Evolutionary conservation across 2,113 vertebrate species (phyloP), one percentile per base, ranked within the genome.

Genomic region (Cephalopholis sonnerati): DNA sequence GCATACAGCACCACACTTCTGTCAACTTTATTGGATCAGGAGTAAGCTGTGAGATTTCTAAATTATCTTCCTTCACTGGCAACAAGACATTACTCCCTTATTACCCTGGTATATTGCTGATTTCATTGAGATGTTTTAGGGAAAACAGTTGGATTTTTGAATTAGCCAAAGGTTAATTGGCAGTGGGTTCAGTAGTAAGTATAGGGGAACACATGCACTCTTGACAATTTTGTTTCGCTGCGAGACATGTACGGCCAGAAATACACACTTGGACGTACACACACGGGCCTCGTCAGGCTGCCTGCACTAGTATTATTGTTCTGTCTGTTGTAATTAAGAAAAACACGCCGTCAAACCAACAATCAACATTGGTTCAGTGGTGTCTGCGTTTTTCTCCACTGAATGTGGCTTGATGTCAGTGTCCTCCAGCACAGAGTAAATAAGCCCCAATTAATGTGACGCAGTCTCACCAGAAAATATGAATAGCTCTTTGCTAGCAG

Each of bases 281-380:
- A 84, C 48, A 29, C 16, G 51, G 69, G 59, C 79, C 80, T 70
- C 9, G 17, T 57, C 55, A 65, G 16, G 58, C 73, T 69, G 27
- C 57, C 58, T 84, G 59, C 76, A 66, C 73, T 22, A 17, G n/a
- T 61, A 74, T 85, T 89, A 91, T 92, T 87, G 77, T 87, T 86
- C 81, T 90, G 90, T 92, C 93, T 70, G 63, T 93, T 89, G 78
- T 82, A 92, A 94, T 95, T 92, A 93, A 87, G 83, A 77, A 90
- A 91, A 92, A 86, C 93, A 90, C 62, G 82, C 79, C 62, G 69
- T 87, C 77, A 79, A 84, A 85, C 74, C 79, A 84, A 74, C 83
- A 91, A 62, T 84, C 82, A 84, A 77, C 83, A 57, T 64, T 32
- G 62, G 70, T 79, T 84, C 76, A 71, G 54, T 69, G 39, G 41